Base-by-base conservation (phyloP, 2,888 invertebrate genomes). In the Dusona sp. region DNA sequence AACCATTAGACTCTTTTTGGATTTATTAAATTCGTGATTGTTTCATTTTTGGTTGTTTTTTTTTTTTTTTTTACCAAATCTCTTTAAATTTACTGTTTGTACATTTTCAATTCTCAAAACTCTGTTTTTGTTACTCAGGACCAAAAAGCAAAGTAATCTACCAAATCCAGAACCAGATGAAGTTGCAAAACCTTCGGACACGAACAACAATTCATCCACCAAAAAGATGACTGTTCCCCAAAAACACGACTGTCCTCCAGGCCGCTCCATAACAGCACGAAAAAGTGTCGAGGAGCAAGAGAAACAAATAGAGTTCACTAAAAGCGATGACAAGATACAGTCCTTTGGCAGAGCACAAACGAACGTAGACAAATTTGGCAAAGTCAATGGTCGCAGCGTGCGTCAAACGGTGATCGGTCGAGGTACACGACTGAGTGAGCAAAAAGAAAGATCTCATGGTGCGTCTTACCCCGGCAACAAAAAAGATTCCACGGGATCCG, bases 341-440 rank as follows among this genome's bases (percentile, higher is more conserved):
- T n/a, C n/a, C n/a, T n/a, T n/a, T 29, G 38, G 45, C 2, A 3
- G 19, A 2, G 25, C 8, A 22, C 9, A 1, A 2, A 0, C 61
- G 48, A 3, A 51, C 67, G 42, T 84, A 42, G 90, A 92, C 65
- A 87, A 89, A 57, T 90, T 65, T 74, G 88, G 87, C 19, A 87
- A 88, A 86, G 38, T 87, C 7, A 88, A 88, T 54, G 89, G 89
- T 2, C 88, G 74, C n/a, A 86, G 84, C 42, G 89, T 89, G 36
- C 86, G 85, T 64, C 88, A 87, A 36, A 9, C 88, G 68, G 88
- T 84, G 29, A 87, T 88, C 87, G 91, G 89, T 9, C 89, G 83
- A 79, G 90, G 89, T n/a, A 87, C 87, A 16, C 85, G 89, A 85
- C 29, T 22, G 48, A 7, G 25, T 61, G 64, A 65, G n/a, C 29